Conservation (phyloP, 2,797 vertebrate species). For the Peromyscus nudipes region DNA sequence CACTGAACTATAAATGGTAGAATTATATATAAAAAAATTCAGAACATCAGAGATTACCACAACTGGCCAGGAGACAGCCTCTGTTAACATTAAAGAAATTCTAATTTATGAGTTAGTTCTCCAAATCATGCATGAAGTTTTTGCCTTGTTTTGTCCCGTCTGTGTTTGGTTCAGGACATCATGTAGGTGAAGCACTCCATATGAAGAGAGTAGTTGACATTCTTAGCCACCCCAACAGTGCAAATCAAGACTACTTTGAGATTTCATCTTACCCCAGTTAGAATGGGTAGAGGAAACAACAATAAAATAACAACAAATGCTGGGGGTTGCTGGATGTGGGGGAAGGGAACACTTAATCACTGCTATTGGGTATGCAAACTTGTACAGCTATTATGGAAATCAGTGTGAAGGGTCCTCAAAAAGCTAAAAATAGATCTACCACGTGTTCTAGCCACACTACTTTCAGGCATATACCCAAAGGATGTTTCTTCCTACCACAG, state of each 20-base stretch:
- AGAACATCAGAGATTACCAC: not conserved
- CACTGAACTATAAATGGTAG: not conserved
- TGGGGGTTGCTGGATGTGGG: no score
- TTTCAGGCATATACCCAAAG: not conserved
- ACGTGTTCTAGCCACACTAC: not conserved
- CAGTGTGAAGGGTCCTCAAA: not conserved
- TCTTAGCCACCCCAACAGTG: not conserved
- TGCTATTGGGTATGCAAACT: not conserved
- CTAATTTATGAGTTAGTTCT: not conserved
- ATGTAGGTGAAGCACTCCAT: not conserved
- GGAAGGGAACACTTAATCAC: not conserved
- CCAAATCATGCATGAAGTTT: fast-evolving
- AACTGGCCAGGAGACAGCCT: not conserved
- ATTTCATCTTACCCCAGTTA: not conserved
- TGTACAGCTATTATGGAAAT: not conserved
- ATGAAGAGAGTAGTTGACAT: not conserved
- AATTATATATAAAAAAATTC: conserved; percentile 10
- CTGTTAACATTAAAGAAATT: conserved; percentile 8
- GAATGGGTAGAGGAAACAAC: not conserved
- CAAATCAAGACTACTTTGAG: not conserved
- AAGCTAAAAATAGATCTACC: not conserved
- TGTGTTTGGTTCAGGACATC: not conserved
- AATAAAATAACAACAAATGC: not conserved
- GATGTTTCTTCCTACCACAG: not conserved
- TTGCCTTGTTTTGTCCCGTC: not conserved